Evolutionary conservation across 2,888 invertebrate genomes (phyloP).

Genomic region (Acleris laterana): DNA sequence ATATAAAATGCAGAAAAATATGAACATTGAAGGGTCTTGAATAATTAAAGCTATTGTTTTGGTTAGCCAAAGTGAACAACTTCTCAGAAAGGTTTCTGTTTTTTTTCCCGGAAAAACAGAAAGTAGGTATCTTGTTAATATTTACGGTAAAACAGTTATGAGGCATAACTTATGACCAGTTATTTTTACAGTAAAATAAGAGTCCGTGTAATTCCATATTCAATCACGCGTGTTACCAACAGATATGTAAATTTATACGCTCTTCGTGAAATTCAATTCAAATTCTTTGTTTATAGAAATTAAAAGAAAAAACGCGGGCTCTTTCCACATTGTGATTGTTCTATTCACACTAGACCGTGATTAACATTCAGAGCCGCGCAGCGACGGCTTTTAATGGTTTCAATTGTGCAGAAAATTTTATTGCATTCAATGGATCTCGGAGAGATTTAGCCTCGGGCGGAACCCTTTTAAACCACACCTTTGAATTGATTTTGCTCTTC

Average conservation of each 20-base stretch:
- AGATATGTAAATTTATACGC: background rate
- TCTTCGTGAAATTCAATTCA: slow-evolving; percentile 9
- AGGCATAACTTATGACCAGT: too few relatives aligned
- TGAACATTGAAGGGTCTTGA: too few relatives aligned
- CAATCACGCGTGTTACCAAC: too few relatives aligned
- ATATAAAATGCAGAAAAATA: too few relatives aligned
- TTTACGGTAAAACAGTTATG: too few relatives aligned
- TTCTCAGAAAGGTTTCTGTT: too few relatives aligned
- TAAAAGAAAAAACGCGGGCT: slow-evolving; percentile 52
- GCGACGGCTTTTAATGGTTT: slow-evolving; percentile 77
- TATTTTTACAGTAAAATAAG: too few relatives aligned
- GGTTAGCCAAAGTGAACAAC: too few relatives aligned
- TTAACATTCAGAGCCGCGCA: slow-evolving; percentile 73
- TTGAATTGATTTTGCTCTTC: slow-evolving; percentile 55
- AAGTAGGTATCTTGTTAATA: too few relatives aligned
- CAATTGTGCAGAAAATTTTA: slow-evolving; percentile 83
- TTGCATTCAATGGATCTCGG: slow-evolving; percentile 75
- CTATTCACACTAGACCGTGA: slow-evolving; percentile 76
- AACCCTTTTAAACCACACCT: slow-evolving; percentile 62
- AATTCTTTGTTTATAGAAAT: slow-evolving; percentile 28
- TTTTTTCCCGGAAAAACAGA: too few relatives aligned
- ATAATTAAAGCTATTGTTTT: too few relatives aligned
- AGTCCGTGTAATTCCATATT: too few relatives aligned
- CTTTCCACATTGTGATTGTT: slow-evolving; percentile 74
- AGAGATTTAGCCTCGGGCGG: slow-evolving; percentile 59